These are phyloP conservation scores for Callithrix jacchus DNA, from an alignment of 2,113 vertebrate species.

Conservation along the genomic window DNA sequence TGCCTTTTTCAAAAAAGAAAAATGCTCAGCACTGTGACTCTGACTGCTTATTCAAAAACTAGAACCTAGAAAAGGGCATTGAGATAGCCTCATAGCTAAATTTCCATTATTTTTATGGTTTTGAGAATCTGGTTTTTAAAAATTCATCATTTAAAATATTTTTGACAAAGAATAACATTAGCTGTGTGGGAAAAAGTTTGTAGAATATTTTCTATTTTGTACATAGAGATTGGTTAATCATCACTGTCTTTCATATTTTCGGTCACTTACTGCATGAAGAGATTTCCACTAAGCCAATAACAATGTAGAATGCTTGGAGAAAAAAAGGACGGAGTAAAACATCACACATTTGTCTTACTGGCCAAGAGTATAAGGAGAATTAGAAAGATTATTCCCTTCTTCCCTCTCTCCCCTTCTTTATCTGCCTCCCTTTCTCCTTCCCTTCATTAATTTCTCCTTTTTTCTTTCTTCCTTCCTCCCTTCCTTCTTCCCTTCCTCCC, in stretches of 20 bases:
- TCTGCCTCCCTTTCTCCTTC: not conserved
- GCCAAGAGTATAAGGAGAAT: not conserved
- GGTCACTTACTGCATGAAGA: slow-evolving; percentile 62
- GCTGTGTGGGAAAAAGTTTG: slow-evolving; percentile 40
- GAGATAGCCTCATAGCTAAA: slow-evolving; percentile 77
- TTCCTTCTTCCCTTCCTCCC: too few species aligned
- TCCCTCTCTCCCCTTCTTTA: not conserved
- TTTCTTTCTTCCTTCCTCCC: too few species aligned
- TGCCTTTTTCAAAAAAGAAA: slow-evolving; percentile 55
- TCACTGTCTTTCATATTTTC: slow-evolving; percentile 43
- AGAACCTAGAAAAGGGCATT: slow-evolving; percentile 46
- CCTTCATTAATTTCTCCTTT: not conserved
- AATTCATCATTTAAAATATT: slow-evolving; percentile 17
- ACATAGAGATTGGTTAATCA: slow-evolving; percentile 74
- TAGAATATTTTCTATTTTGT: slow-evolving; percentile 70
- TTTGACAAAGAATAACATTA: slow-evolving; percentile 65
- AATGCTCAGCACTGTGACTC: slow-evolving; percentile 45
- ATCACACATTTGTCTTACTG: not conserved
- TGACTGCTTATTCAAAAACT: slow-evolving; percentile 65
- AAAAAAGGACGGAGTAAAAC: not conserved
- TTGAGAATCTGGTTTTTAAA: slow-evolving; percentile 49
- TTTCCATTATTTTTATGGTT: slow-evolving; percentile 71
- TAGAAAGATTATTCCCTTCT: not conserved
- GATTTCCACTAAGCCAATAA: slow-evolving; percentile 62
- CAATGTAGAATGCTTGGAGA: slow-evolving; percentile 31